Conservation (phyloP, 2,888 invertebrate species). For the Lamellibrachia satsuma region DNA sequence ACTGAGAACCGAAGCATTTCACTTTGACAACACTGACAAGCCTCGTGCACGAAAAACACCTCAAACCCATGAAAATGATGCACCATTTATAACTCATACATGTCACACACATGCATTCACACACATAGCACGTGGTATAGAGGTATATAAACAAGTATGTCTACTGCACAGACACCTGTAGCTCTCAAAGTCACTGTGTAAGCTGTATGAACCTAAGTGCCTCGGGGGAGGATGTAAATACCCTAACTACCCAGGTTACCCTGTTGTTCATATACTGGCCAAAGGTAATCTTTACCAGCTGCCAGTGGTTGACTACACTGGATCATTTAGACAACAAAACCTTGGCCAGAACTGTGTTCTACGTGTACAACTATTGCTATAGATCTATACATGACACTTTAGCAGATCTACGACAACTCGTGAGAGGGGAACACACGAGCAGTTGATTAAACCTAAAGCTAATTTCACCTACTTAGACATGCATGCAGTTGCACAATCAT, state of each 20-base stretch:
- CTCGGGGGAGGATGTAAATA: neutral
- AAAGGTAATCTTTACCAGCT: neutral
- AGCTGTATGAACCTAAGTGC: neutral
- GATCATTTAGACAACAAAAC: neutral
- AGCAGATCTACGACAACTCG: neutral
- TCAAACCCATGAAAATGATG: neutral
- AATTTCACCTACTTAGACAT: neutral
- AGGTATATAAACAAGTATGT: slow-evolving; percentile 7
- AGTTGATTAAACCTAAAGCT: neutral
- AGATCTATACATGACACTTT: neutral
- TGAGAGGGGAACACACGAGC: neutral
- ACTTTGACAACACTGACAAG: slow-evolving; percentile 8
- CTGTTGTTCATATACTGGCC: neutral
- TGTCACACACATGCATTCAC: neutral
- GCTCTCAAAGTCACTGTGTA: neutral
- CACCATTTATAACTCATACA: neutral
- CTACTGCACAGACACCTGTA: neutral
- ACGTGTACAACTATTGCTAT: neutral
- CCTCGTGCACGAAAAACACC: neutral
- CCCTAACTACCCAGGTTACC: neutral
- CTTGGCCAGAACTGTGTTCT: neutral
- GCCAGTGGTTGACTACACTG: neutral
- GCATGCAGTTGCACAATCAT: neutral
- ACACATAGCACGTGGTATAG: neutral
- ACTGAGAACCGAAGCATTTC: neutral